Percentiles rank a stretch among this genome's conserved stretches.
These are phyloP conservation scores for Manis javanica DNA, from an alignment of 2,797 vertebrate genomes.

Conservation along the genomic window DNA sequence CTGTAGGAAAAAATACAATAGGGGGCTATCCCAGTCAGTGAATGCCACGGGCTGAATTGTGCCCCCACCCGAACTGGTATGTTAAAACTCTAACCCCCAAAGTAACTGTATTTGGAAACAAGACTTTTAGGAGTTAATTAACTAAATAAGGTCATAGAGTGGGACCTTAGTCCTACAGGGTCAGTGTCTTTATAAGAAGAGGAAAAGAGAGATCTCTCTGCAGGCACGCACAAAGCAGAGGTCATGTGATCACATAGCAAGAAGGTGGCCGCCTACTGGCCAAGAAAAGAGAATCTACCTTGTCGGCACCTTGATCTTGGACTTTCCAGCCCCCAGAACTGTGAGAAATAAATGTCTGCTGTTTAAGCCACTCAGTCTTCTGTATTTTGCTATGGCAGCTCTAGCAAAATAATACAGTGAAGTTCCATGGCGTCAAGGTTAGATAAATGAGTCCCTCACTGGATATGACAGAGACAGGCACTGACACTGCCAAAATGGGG, in stretches of 20 bases:
- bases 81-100: background rate
- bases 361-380: background rate
- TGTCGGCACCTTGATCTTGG: background rate
- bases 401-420: background rate
- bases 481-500: background rate
- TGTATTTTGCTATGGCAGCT: background rate
- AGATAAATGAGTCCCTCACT: background rate
- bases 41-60: background rate
- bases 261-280: background rate
- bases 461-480: background rate
- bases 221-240: background rate
- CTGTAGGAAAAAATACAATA: too few relatives aligned
- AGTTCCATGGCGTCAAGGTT: background rate
- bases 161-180: background rate
- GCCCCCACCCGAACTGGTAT: background rate
- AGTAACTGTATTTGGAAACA: background rate
- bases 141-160: background rate
- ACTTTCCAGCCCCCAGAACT: background rate
- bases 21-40: background rate
- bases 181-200: background rate
- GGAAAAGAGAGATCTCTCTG: background rate
- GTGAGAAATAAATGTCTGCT: background rate
- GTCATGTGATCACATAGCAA: too few relatives aligned
- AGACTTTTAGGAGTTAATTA: background rate
- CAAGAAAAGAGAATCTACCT: background rate